These are phyloP conservation scores for Oreortyx pictus DNA, from an alignment of 2,797 vertebrate genomes.

Conservation along the genomic window DNA sequence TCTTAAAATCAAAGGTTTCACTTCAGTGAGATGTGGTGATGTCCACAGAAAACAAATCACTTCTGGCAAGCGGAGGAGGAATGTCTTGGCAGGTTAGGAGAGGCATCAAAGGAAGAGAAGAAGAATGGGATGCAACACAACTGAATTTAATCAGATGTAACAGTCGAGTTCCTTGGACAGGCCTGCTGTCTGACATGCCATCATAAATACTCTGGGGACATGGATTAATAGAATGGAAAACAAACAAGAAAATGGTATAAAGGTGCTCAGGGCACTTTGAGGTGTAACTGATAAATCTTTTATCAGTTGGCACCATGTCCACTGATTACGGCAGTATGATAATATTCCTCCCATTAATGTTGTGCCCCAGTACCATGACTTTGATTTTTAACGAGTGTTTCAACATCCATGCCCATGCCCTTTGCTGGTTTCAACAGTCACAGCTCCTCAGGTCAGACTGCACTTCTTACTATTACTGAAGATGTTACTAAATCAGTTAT, in stretches of 20 bases:
- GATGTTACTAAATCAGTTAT: neutral
- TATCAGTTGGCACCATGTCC: neutral
- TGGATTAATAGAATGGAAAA: constrained; percentile 54
- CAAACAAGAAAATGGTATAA: neutral
- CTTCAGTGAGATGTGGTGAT: constrained; percentile 27
- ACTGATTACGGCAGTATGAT: neutral
- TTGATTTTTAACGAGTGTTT: neutral
- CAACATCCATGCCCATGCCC: neutral
- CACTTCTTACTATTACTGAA: neutral
- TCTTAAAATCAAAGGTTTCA: constrained; percentile 47
- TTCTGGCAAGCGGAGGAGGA: constrained; percentile 62
- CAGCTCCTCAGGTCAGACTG: neutral
- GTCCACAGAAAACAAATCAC: constrained; percentile 40
- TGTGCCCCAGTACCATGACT: neutral
- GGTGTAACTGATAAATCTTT: neutral
- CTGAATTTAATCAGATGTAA: constrained; percentile 75
- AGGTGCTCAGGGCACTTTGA: neutral
- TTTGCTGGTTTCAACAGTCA: neutral
- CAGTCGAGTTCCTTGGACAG: constrained; percentile 66
- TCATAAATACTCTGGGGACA: neutral
- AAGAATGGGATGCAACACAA: constrained; percentile 71
- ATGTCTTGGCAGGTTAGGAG: constrained; percentile 62
- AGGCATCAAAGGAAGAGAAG: constrained; percentile 74
- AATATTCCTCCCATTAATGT: neutral
- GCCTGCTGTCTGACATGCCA: constrained; percentile 22